Evolutionary conservation across 2,113 vertebrate genomes (phyloP), one percentile per base, ranked within the genome.

Genomic region (Cephalopholis sonnerati): DNA sequence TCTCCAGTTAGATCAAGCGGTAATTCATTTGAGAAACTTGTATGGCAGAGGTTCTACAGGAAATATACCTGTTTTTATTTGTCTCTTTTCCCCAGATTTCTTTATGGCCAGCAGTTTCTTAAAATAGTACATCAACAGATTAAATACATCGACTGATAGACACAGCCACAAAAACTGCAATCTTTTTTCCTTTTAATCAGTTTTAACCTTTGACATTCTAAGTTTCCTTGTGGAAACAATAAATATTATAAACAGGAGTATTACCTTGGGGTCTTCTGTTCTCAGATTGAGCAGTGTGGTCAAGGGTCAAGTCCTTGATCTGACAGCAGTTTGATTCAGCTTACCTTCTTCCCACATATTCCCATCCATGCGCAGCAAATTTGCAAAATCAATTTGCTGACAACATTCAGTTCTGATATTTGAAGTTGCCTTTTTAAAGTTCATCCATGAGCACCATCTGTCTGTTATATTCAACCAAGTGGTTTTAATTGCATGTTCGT

Each of bases 1-100:
- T 63, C 80, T 70, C 78, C 71, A 32, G 57, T 75, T 10, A 64
- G 59, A 74, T 86, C 75, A 64, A 77, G 20, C 6, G 1, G 63
- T 0, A 25, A 63, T 62, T 72, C 54, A 68, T 76, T 25, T 25
- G 59, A 71, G 10, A 29, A 54, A 48, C 54, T 67, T 36, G 7
- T 2, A 53, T 44, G 65, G n/a, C 53, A 76, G 10, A 44, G 59
- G 55, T 29, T 54, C 10, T 16, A 20, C 55, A 54, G 13, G 25
- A 74, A 46, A 57, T 50, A 24, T 11, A 66, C 29, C 17, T 39
- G 3, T 20, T 74, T 41, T 61, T 63, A 11, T 48, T 48, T 48
- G 27, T 39, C 2, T 7, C 25, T 20, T 51, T 0, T 20, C 1
- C 4, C 13, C 3, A 11, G 16, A 36, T 57, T 67, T 13, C 9